Evolutionary conservation across 2,888 invertebrate species (phyloP).

Genomic region (Nowickia ferox): DNA sequence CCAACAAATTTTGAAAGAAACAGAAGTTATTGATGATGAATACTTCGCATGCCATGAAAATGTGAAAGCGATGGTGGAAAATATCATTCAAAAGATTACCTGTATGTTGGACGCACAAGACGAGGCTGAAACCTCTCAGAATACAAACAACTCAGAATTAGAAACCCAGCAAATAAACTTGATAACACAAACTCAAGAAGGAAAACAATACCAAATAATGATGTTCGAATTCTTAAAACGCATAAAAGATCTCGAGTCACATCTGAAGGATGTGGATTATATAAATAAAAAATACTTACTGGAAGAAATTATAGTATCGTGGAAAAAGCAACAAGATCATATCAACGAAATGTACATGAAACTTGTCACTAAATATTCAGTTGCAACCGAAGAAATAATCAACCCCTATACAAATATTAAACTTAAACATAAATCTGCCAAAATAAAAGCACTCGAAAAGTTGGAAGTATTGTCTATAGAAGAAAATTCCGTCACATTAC

Average conservation of each 20-base stretch:
- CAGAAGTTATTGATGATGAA: neutral
- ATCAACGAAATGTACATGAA: slow-evolving; percentile 1
- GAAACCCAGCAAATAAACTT: neutral
- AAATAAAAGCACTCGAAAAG: neutral
- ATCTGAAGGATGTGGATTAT: neutral
- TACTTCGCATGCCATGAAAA: neutral
- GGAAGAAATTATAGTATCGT: neutral
- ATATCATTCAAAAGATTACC: neutral
- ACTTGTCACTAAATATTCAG: neutral
- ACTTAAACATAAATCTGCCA: neutral
- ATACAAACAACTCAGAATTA: neutral
- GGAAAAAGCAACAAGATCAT: neutral
- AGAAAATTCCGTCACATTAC: neutral
- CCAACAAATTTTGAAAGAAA: neutral
- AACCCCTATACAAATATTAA: neutral
- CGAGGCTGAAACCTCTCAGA: neutral
- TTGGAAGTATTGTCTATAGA: neutral
- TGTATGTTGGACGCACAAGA: neutral
- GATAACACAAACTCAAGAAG: neutral
- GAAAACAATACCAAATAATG: neutral
- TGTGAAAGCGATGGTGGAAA: neutral
- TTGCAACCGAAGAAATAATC: neutral
- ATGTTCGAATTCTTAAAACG: neutral
- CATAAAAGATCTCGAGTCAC: neutral
- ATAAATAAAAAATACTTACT: neutral